phyloP scores from a whole-genome alignment of 2,888 invertebrate genomes.

The Meganola albula region DNA sequence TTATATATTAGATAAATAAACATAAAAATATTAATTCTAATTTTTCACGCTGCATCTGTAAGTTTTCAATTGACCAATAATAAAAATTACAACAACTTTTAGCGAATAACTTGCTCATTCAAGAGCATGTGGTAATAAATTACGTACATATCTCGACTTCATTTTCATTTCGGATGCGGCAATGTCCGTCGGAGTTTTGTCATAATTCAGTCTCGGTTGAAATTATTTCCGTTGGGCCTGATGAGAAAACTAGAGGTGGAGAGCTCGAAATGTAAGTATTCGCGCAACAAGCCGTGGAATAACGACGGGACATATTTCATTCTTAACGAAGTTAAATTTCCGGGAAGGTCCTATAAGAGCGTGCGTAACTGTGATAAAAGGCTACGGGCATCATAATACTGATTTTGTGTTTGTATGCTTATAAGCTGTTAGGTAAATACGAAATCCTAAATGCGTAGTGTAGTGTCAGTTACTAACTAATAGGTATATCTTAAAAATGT shows the following conservation, averaged over 20 bases:
- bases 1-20: no score
- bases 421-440: no score
- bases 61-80: no score
- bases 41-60: no score
- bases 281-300: conserved; percentile 74
- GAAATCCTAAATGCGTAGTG: no score
- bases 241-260: conserved; percentile 76
- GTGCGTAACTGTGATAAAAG: conserved; percentile 75
- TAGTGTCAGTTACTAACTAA: no score
- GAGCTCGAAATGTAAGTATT: conserved; percentile 71
- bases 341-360: conserved; percentile 68
- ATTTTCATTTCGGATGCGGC: conserved; percentile 77
- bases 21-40: no score
- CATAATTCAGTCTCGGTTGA: conserved; percentile 77
- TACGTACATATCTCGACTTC: conserved; percentile 70
- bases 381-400: conserved; percentile 53
- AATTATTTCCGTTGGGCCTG: conserved; percentile 76
- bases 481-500: conserved; percentile 34
- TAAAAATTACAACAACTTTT: no score
- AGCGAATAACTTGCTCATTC: conserved; percentile 42
- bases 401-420: conserved; percentile 49
- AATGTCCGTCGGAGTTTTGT: conserved; percentile 76
- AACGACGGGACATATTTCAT: conserved; percentile 75
- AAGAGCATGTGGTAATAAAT: conserved; percentile 69
- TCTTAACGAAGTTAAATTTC: conserved; percentile 78